Evolutionary conservation across 2,797 vertebrate species (phyloP).

Genomic region (Caiman crocodilus): DNA sequence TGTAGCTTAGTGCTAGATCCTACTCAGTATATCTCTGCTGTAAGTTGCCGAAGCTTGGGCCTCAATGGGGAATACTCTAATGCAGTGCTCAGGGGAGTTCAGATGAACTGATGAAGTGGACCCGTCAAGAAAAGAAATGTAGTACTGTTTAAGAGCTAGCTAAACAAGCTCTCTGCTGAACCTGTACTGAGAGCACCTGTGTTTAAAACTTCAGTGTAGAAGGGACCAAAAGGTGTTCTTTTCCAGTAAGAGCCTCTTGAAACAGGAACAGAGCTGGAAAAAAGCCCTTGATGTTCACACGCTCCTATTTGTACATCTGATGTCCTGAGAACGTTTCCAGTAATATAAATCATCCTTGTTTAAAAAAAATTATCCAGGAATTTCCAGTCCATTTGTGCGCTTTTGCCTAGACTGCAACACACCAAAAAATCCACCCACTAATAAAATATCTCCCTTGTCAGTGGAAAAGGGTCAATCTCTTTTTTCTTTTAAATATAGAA

Average conservation of each 20-base stretch:
- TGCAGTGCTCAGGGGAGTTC: not conserved
- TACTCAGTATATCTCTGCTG: not conserved
- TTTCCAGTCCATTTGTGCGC: not conserved
- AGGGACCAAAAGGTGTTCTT: not conserved
- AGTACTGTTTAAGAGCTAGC: not conserved
- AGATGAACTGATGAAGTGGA: not conserved
- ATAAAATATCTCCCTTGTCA: not conserved
- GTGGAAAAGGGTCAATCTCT: not conserved
- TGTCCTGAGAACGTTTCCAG: constrained; percentile 36
- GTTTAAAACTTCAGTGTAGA: constrained; percentile 2
- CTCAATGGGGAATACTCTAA: not conserved
- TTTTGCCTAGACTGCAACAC: not conserved
- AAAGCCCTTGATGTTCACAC: not conserved
- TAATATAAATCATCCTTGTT: constrained; percentile 20
- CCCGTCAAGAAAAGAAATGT: not conserved
- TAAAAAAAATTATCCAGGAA: constrained; percentile 1
- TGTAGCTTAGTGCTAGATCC: not conserved
- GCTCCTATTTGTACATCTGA: not conserved
- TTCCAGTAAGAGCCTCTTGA: not conserved
- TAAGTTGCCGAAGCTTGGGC: not conserved
- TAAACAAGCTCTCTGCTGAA: not conserved
- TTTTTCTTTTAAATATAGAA: constrained; percentile 22
- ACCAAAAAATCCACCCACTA: not conserved
- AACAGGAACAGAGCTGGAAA: constrained; percentile 18
- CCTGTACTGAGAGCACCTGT: not conserved